phyloP scores from a whole-genome alignment of 2,888 invertebrate species.

The Orthosia gracilis region DNA sequence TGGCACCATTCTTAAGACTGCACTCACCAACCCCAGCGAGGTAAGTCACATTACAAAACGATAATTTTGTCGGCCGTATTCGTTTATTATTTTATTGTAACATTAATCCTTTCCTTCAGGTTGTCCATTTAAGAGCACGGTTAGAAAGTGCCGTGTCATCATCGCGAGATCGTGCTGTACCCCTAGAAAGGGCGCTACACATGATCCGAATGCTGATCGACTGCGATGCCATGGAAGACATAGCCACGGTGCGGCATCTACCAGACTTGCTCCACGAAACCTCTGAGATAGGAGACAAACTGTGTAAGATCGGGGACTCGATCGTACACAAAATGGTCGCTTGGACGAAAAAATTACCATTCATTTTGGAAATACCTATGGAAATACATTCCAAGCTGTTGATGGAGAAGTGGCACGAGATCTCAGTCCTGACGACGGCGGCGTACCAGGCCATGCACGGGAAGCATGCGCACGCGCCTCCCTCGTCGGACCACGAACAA shows the following conservation, averaged over 20 bases:
- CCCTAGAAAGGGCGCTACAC: conserved; percentile 95
- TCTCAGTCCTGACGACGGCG: conserved; percentile 97
- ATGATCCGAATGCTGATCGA: conserved; percentile 98
- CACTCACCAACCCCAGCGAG: conserved; percentile 98
- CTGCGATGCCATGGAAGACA: conserved; percentile 99
- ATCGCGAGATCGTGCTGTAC: conserved; percentile 95
- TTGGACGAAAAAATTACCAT: conserved; percentile 99
- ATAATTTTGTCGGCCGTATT: not conserved
- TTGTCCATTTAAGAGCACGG: conserved; percentile 96
- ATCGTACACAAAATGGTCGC: conserved; percentile 99
- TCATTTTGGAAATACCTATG: conserved; percentile 98
- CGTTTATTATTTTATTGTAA: conserved; percentile 23
- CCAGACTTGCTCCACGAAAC: conserved; percentile 97
- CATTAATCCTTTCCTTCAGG: conserved; percentile 75
- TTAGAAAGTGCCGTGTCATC: conserved; percentile 97
- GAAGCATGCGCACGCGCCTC: conserved; percentile 87
- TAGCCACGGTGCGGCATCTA: conserved; percentile 97
- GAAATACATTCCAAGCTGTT: conserved; percentile 98
- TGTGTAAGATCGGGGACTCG: conserved; percentile 99
- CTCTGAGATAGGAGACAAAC: conserved; percentile 97
- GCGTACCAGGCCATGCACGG: conserved; percentile 98
- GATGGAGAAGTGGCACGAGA: conserved; percentile 99
- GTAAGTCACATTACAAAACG: conserved; percentile 71
- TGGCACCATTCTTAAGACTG: conserved; percentile 98
- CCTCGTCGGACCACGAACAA: conserved; percentile 92